A percentile compares a stretch with the other conserved stretches of the same genome.
Evolutionary conservation across 2,797 vertebrate species (phyloP).

Genomic region (Amazona finschi): DNA sequence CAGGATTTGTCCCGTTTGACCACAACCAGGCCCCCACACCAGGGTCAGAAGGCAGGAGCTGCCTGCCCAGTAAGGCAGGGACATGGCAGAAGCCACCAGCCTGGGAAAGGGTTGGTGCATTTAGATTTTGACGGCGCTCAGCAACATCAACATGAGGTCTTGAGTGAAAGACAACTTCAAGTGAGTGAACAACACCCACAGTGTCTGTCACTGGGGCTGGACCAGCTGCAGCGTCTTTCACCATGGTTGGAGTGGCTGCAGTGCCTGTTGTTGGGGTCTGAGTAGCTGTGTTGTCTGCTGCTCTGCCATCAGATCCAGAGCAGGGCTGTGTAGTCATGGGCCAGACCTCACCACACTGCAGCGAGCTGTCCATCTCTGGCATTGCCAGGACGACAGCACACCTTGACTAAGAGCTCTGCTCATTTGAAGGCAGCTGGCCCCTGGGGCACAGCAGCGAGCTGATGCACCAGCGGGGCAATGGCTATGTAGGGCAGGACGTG

Average conservation of each 20-base stretch:
- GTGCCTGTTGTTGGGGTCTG: neutral
- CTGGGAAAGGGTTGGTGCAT: accelerated
- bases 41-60: neutral
- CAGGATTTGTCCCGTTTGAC: neutral
- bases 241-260: neutral
- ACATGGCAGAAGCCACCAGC: neutral
- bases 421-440: neutral
- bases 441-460: neutral
- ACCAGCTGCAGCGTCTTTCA: neutral
- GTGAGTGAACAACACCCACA: neutral
- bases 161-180: neutral
- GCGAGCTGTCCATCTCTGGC: neutral
- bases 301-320: neutral
- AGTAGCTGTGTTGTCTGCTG: neutral
- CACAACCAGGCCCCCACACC: too few relatives aligned
- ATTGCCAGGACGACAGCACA: neutral
- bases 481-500: neutral
- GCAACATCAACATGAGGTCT: neutral
- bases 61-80: accelerated
- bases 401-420: neutral
- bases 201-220: neutral
- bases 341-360: neutral
- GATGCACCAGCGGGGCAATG: neutral
- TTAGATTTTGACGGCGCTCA: neutral
- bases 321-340: neutral